These are phyloP conservation scores for Tragelaphus buxtoni DNA, from an alignment of 2,113 vertebrate species.

Conservation along the genomic window DNA sequence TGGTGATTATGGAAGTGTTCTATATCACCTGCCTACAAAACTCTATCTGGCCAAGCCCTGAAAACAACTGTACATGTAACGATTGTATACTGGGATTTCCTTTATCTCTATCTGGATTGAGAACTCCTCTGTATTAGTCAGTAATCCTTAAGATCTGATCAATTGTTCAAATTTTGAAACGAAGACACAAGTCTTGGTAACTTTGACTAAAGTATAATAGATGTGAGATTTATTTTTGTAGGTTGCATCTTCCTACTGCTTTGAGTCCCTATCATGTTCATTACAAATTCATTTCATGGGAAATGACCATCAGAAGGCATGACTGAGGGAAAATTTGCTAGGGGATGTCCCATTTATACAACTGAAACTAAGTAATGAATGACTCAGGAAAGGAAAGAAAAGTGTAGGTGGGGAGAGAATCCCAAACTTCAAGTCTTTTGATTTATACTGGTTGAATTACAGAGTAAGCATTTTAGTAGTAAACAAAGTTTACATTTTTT, in stretches of 20 bases:
- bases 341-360: background rate
- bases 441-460: background rate
- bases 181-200: background rate
- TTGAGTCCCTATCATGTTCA: background rate
- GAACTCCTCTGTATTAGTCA: background rate
- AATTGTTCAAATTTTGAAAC: background rate
- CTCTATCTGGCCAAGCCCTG: background rate
- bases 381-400: background rate
- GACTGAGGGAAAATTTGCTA: background rate
- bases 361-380: background rate
- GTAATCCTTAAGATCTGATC: background rate
- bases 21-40: background rate
- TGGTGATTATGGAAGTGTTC: background rate
- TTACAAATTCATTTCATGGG: background rate
- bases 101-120: background rate
- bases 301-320: background rate
- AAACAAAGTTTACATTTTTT: background rate
- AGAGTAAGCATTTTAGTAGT: background rate
- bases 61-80: background rate
- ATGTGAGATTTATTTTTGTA: background rate
- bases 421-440: background rate
- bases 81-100: background rate
- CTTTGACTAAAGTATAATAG: background rate
- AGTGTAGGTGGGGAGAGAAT: background rate
- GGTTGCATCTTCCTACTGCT: background rate